Percentiles rank a stretch among this genome's conserved stretches.
Evolutionary conservation across 2,888 invertebrate species (phyloP).

Genomic region (Abrostola tripartita): DNA sequence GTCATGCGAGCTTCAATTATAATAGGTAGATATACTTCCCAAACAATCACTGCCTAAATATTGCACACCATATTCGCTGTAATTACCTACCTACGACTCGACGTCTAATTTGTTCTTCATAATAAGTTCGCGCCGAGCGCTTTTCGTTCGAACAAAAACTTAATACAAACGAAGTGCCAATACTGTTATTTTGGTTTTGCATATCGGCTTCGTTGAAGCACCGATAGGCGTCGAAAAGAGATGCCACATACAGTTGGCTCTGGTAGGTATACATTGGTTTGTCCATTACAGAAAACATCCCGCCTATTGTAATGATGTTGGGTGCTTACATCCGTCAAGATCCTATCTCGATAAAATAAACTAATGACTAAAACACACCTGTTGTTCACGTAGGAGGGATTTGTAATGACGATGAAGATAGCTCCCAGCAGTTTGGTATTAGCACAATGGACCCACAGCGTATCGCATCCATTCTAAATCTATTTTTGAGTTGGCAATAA

Average conservation of each 20-base stretch:
- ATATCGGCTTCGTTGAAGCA: conserved; percentile 78
- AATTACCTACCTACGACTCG: conserved; percentile 80
- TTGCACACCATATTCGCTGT: conserved; percentile 68
- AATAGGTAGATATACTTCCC: conserved; percentile 49
- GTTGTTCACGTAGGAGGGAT: conserved; percentile 73
- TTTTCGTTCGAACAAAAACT: conserved; percentile 79
- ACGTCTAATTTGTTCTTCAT: conserved; percentile 79
- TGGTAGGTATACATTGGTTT: conserved; percentile 69
- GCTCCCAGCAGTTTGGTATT: conserved; percentile 72
- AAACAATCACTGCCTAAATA: conserved; percentile 78
- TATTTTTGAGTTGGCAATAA: conserved; percentile 53
- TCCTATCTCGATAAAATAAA: conserved; percentile 82
- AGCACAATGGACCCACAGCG: conserved; percentile 64
- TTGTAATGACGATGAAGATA: conserved; percentile 75
- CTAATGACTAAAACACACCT: conserved; percentile 83
- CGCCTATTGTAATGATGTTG: conserved; percentile 80
- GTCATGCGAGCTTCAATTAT: conserved; percentile 65
- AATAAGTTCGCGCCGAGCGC: conserved; percentile 75
- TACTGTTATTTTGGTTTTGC: conserved; percentile 84
- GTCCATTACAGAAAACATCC: conserved; percentile 83
- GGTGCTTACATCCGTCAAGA: conserved; percentile 83
- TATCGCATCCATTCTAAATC: conserved; percentile 52
- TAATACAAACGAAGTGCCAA: conserved; percentile 76
- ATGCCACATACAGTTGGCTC: conserved; percentile 52
- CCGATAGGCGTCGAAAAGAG: conserved; percentile 69